Evolutionary conservation across 2,888 invertebrate species (phyloP).

Genomic region (Elgonia sp.): DNA sequence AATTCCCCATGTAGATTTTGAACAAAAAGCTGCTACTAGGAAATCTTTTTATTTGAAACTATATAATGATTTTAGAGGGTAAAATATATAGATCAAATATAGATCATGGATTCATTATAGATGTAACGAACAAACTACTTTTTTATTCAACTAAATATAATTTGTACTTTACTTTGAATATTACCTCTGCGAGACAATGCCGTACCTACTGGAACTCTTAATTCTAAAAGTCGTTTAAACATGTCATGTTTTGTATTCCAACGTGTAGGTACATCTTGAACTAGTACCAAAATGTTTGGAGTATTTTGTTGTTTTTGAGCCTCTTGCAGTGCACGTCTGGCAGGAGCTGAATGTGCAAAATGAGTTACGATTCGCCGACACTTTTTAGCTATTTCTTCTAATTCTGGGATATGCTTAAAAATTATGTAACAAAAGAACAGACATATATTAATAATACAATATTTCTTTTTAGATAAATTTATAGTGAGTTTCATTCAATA

Average conservation of each 20-base stretch:
- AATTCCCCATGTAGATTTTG: no score
- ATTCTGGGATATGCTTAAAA: not conserved
- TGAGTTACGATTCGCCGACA: slow-evolving; percentile 6
- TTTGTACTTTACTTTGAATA: no score
- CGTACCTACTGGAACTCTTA: not conserved
- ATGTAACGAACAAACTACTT: no score
- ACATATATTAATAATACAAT: slow-evolving; percentile 6
- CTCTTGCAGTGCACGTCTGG: not conserved
- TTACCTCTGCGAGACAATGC: not conserved
- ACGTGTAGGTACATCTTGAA: slow-evolving; percentile 22
- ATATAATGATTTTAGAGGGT: no score
- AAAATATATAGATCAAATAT: no score
- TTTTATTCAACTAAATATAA: no score
- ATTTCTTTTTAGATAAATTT: no score
- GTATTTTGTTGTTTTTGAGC: not conserved
- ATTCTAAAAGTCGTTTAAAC: not conserved
- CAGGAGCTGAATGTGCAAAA: not conserved
- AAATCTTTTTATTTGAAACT: no score
- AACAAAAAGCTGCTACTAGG: no score
- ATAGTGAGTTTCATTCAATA: no score
- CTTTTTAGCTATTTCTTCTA: not conserved
- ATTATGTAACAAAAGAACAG: not conserved
- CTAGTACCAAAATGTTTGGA: not conserved
- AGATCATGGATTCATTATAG: no score
- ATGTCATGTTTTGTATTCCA: slow-evolving; percentile 24